Evolutionary conservation across 2,888 invertebrate genomes (phyloP), one percentile per base, ranked within the genome.

Genomic region (Mactromeris polynyma): DNA sequence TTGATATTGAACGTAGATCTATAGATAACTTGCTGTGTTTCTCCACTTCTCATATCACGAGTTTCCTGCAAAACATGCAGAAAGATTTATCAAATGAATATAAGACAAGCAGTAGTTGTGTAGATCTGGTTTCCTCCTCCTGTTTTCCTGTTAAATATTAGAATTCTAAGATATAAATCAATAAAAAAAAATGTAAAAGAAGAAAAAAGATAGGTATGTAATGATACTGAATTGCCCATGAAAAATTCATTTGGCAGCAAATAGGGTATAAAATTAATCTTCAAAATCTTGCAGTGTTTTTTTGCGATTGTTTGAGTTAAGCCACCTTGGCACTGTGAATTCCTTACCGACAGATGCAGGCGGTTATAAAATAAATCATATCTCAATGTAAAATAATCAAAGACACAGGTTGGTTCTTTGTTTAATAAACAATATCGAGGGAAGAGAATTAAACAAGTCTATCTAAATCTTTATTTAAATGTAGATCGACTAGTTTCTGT

Each of bases 311-410:
- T 31, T 69, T 69, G 69, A 69, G 69, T 69, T 14, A 69, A 69
- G n/a, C 69, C 69, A 69, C 17, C 69, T 69, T 69, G 69, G 69
- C 69, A 69, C 31, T 14, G 58, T 26, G 58, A n/a, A 58, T n/a
- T n/a, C n/a, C 58, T 21, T 26, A 4, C 31, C 7, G 69, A 31
- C 33, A 69, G 11, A 69, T 33, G 31, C 69, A 69, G n/a, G 69
- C 31, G 3, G 69, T 33, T 69, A 33, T 33, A 33, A 14, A 69
- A 7, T 33, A 69, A 14, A 31, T 69, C 69, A 33, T 31, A 69
- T 69, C 33, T 69, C 33, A 33, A 33, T 33, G n/a, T 31, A 11
- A 58, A n/a, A 58, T 58, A 21, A 19, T 26, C 58, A 58, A 58
- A n/a, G 58, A 2, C 11, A n/a, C n/a, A 21, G 26, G 21, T 58